These are phyloP conservation scores for Notothenia rossii DNA, from an alignment of 2,113 vertebrate species.

Conservation along the genomic window DNA sequence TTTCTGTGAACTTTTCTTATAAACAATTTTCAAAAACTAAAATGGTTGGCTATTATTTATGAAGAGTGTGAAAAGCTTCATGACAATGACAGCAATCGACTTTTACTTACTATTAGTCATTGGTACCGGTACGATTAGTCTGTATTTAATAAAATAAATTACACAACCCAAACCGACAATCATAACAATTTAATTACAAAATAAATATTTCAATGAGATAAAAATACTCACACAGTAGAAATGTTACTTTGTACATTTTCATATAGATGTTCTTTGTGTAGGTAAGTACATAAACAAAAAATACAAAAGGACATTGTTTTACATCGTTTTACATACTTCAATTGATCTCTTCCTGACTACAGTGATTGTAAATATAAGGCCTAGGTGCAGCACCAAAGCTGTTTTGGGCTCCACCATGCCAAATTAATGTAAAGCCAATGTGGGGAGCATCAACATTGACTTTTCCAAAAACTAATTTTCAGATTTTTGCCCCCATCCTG, in stretches of 20 bases:
- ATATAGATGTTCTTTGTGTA: constrained; percentile 57
- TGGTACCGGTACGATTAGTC: neutral
- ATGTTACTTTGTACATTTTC: constrained; percentile 57
- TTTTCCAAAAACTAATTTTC: too few species aligned
- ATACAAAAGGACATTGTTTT: constrained; percentile 6
- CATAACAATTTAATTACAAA: constrained; percentile 67
- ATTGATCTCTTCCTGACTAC: constrained; percentile 34
- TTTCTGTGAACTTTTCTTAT: too few species aligned
- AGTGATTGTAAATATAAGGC: constrained; percentile 29
- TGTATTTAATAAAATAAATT: constrained; percentile 24
- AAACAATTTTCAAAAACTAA: neutral
- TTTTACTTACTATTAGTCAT: neutral
- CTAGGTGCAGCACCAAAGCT: too few species aligned
- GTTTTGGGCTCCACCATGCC: too few species aligned
- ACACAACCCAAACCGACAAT: constrained; percentile 27
- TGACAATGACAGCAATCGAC: too few species aligned
- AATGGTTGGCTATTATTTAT: neutral
- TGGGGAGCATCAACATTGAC: too few species aligned
- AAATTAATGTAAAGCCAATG: too few species aligned
- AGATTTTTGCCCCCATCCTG: too few species aligned
- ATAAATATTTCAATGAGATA: constrained; percentile 72
- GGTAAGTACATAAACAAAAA: constrained; percentile 25
- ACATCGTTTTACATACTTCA: constrained; percentile 33
- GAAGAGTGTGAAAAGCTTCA: neutral
- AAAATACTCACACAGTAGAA: constrained; percentile 52